Conservation (phyloP, 30 jellyfish, hydroid and myxozoan genomes). For the Aurelia coerulea region DNA sequence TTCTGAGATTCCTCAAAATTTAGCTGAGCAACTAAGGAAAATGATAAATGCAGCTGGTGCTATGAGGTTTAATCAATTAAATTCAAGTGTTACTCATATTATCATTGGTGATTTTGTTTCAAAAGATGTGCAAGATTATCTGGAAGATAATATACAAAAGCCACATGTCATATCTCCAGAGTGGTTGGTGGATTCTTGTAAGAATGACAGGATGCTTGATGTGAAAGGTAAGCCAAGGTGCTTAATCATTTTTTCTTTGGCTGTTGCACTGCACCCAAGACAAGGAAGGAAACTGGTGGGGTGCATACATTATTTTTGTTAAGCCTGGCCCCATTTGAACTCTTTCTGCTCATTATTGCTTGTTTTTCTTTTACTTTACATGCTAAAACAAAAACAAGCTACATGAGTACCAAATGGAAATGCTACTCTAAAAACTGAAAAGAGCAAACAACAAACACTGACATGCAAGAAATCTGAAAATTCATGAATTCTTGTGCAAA, state of each 20-base stretch:
- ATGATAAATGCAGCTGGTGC: conserved; percentile 91
- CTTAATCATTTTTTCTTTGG: neutral
- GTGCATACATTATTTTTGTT: too few relatives aligned
- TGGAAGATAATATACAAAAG: conserved; percentile 46
- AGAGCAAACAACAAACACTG: too few relatives aligned
- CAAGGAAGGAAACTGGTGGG: neutral
- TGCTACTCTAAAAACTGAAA: too few relatives aligned
- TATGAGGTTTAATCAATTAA: conserved; percentile 57
- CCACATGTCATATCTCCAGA: conserved; percentile 89
- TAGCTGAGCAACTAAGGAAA: conserved; percentile 62
- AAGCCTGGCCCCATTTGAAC: too few relatives aligned
- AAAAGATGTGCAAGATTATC: conserved; percentile 23
- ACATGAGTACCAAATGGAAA: too few relatives aligned
- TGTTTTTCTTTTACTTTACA: too few relatives aligned
- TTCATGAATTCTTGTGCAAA: too few relatives aligned
- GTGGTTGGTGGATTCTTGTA: conserved; percentile 90
- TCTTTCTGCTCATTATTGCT: too few relatives aligned
- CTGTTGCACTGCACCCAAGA: neutral
- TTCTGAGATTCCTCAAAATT: conserved; percentile 49
- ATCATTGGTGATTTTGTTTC: conserved; percentile 71
- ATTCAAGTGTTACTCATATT: conserved; percentile 81
- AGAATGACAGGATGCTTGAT: conserved; percentile 36
- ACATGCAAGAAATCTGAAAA: too few relatives aligned
- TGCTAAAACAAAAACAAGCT: too few relatives aligned
- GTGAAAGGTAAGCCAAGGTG: conserved; percentile 71